Evolutionary conservation across 2,113 vertebrate species (phyloP), one percentile per base, ranked within the genome.

Genomic region (Sceloporus undulatus): DNA sequence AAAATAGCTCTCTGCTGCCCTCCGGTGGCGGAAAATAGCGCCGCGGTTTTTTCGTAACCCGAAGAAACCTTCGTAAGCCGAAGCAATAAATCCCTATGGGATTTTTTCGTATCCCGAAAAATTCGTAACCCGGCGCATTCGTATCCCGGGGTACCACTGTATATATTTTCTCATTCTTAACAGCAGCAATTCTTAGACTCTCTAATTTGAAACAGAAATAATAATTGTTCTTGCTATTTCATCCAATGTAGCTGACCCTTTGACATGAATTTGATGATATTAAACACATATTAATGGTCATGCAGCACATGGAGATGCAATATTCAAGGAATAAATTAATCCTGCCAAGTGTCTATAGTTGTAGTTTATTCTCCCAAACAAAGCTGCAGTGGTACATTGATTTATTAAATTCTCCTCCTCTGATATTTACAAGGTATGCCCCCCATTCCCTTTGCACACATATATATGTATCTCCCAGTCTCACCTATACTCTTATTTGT

Each of bases 191-290:
- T 92, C 73, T 84, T 65, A 89, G 29, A 80, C 70, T 78, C 2
- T 84, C 90, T 86, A 87, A 92, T 87, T 86, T 52, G 52, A 94
- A 94, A 94, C 34, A 34, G 34, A 68, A 93, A 68, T 87, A 94
- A 94, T 91, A 94, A 94, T 88, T 91, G 8, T 90, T 92, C 90
- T 95, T 94, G 84, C 90, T 90, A 89, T 86, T 91, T 93, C 93
- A 94, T 91, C 92, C 92, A 85, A 83, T 1, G 0, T 85, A 91
- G 92, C 92, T 94, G 87, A 82, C 82, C 91, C 91, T 93, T 90
- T 92, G 92, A 95, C 94, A 91, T 88, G 88, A 92, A 94, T 94
- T 86, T 88, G 89, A 29, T 48, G 62, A 89, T 13, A 0, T 92
- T 91, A 92, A 93, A 94, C 91, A 88, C 90, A 88, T 92, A 92